Conservation (phyloP, 1,140 invertebrate genomes). For the Drosophila baimaii region DNA sequence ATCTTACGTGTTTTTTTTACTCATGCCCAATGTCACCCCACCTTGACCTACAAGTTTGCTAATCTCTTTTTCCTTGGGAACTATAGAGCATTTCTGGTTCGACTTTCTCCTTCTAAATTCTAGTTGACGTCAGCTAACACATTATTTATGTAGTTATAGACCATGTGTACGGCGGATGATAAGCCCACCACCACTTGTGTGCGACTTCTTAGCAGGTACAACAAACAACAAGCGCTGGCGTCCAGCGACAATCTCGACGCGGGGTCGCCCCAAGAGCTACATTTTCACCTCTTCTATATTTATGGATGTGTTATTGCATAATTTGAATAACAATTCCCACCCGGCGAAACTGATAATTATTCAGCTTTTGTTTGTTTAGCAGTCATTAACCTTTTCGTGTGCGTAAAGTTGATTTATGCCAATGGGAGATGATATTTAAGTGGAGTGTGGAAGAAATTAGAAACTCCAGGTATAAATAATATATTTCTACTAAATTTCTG, state of each 20-base stretch:
- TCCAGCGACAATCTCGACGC: conserved; percentile 16
- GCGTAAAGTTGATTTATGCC: conserved; percentile 6
- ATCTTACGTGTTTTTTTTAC: too few species aligned
- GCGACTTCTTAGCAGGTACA: conserved; percentile 9
- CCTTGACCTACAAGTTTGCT: background rate
- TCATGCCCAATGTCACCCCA: background rate
- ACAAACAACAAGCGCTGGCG: conserved; percentile 3
- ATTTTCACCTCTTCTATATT: conserved; percentile 43
- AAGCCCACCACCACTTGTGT: conserved; percentile 27
- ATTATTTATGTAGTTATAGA: conserved; percentile 15
- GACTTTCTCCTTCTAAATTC: conserved; percentile 12
- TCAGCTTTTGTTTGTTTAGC: conserved; percentile 14
- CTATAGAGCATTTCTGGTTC: conserved; percentile 1
- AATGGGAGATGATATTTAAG: background rate
- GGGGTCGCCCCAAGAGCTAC: conserved; percentile 15
- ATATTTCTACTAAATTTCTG: background rate
- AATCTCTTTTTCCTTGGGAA: background rate
- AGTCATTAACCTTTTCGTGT: conserved; percentile 29
- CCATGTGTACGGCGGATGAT: conserved; percentile 23
- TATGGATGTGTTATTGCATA: conserved; percentile 43
- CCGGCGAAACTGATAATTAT: conserved; percentile 21
- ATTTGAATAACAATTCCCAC: conserved; percentile 48
- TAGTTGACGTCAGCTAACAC: conserved; percentile 40
- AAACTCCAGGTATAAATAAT: background rate
- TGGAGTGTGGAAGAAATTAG: background rate